Evolutionary conservation across 1,140 invertebrate species (phyloP), one percentile per base, ranked within the genome.

Genomic region (Marisa cornuarietis): DNA sequence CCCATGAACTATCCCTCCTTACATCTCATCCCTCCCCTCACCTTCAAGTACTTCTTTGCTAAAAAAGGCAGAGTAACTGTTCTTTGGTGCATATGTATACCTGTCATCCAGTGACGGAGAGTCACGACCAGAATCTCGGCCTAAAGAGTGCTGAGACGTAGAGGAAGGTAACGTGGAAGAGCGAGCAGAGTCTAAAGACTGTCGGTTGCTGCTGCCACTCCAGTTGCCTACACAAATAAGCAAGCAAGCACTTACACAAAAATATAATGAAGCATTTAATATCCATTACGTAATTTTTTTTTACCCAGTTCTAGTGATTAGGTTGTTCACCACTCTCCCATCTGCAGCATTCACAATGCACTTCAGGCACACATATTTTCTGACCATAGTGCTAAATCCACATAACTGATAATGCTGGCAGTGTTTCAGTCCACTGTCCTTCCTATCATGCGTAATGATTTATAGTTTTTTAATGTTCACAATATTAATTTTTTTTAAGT

Each of bases 201-300:
- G 95, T 79, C 96, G 92, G 63, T 96, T 88, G 82, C 88, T 96
- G 83, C 95, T 97, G 1, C 83, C 84, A 62, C 95, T 96, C 97
- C 97, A 98, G 90, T 98, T 97, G 69, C 97, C 97, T 90, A 71
- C 10, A 85, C 74, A 68, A 71, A 80, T 6, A 42, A 42, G 31
- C 6, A 4, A 42, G 6, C 31, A 42, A 42, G 31, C 2, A 42
- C 54, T 11, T 58, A 18, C 54, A 58, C 54, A 58, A 11, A 58
- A 3, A 58, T 18, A 58, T 62, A 42, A 81, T 22, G 69, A 24
- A 31, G 18, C 16, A n/a, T 22, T 3, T 71, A 8, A 4, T 5
- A 71, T 16, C 69, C 2, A 71, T 71, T 24, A 2, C 26, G 5
- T 71, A 16, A 71, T 63, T 3, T 4, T 3, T 3, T 20, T 2